Conservation (phyloP, 2,113 vertebrate species). For the Notothenia rossii region DNA sequence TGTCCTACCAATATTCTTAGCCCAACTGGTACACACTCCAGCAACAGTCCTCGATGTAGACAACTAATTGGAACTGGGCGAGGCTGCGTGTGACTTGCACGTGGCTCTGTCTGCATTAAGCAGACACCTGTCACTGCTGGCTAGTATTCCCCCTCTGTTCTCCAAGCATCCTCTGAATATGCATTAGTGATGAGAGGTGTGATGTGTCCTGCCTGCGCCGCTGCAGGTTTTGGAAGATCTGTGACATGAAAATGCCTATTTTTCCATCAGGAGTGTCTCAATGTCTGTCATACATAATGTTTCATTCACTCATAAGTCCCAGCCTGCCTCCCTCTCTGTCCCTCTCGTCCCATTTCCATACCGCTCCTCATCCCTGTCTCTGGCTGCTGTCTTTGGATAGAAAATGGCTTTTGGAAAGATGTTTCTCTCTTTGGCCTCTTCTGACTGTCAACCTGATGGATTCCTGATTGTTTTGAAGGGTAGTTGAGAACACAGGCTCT, state of each 20-base stretch:
- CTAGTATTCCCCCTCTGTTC: conserved; percentile 16
- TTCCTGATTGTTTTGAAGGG: conserved; percentile 76
- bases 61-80: conserved; percentile 63
- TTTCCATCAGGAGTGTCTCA: conserved; percentile 65
- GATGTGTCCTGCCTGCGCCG: conserved; percentile 51
- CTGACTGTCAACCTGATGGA: conserved; percentile 76
- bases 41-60: conserved; percentile 57
- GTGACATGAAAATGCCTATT: conserved; percentile 63
- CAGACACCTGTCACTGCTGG: conserved; percentile 75
- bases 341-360: conserved; percentile 71
- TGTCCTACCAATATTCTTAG: conserved; percentile 55
- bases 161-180: conserved; percentile 46
- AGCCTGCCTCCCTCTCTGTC: conserved; percentile 52
- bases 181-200: conserved; percentile 43
- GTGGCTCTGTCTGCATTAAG: conserved; percentile 65
- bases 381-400: conserved; percentile 49
- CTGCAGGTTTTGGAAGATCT: conserved; percentile 51
- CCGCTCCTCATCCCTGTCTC: conserved; percentile 59
- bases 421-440: conserved; percentile 57
- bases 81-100: conserved; percentile 43
- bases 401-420: conserved; percentile 76
- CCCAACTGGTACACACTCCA: conserved; percentile 62
- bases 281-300: conserved; percentile 73
- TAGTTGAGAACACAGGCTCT: conserved; percentile 59
- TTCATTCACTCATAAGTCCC: conserved; percentile 70